Base-by-base conservation (phyloP, 2,888 invertebrate species). In the Venustoraphidia nigricollis region DNA sequence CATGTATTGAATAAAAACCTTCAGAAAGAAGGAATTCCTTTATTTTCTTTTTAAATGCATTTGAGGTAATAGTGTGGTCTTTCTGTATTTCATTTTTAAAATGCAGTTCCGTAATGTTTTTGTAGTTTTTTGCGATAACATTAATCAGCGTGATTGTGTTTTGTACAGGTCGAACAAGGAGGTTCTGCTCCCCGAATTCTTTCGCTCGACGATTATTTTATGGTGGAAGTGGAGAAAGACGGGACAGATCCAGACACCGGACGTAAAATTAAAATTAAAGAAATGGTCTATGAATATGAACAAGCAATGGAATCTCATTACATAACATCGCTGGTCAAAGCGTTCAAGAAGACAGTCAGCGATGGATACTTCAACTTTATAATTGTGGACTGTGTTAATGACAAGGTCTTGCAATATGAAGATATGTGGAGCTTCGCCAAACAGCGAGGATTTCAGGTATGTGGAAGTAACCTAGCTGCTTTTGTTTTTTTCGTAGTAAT, bases 151-250 rank as follows among this genome's bases (percentile, higher is more conserved):
- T 9, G 39, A 36, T 49, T 48, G 3, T 50, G 51, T 41, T 44
- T 46, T 53, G 52, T 51, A 27, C 52, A 67, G 67, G 78, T 88
- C 1, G 87, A 89, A 63, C 80, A 84, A 67, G 86, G 88, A 39
- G 92, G 91, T 6, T 82, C 83, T 49, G 84, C 90, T n/a, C 92
- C 89, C 0, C 75, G 95, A 55, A 90, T 96, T 60, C 73, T 96
- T 60, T 92, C 91, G 51, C 77, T 96, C 51, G 95, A 96, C 65
- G 95, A 96, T 68, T 96, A 96, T 67, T 96, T 94, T 61, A 84
- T 94, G 76, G 80, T 86, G 50, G 90, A 90, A 66, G 79, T 81
- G 51, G 90, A 89, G 66, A 75, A 79, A 54, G 81, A 80, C 58
- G 75, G 77, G 45, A 73, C 67, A 45, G 84, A 86, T 61, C 74